These are phyloP conservation scores for Syngnathus scovelli DNA, from an alignment of 2,113 vertebrate species.

Conservation along the genomic window DNA sequence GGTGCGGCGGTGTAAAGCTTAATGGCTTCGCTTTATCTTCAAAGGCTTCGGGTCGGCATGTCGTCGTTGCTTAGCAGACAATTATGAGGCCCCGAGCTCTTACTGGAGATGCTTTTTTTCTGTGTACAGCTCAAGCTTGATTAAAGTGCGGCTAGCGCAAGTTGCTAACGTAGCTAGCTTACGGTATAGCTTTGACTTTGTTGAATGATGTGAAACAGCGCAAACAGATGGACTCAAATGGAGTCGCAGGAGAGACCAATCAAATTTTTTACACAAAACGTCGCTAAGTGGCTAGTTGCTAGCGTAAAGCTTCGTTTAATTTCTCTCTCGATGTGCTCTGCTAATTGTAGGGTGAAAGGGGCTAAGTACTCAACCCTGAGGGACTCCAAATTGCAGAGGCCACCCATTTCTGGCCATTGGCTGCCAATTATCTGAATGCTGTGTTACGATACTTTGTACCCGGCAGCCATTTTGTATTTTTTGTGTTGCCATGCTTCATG, in stretches of 20 bases:
- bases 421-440: background rate
- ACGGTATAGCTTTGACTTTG: background rate
- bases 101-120: background rate
- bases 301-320: too few relatives aligned
- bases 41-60: slow-evolving; percentile 59
- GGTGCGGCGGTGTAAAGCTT: slow-evolving; percentile 56
- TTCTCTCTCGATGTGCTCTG: background rate
- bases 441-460: slow-evolving; percentile 39
- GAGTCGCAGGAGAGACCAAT: too few relatives aligned
- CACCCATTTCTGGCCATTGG: background rate
- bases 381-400: background rate
- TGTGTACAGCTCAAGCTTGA: background rate
- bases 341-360: background rate
- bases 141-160: background rate
- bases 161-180: background rate
- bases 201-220: background rate
- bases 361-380: background rate
- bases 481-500: slow-evolving; percentile 46
- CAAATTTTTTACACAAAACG: too few relatives aligned
- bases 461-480: slow-evolving; percentile 26
- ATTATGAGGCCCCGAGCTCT: slow-evolving; percentile 37
- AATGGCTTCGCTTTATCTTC: slow-evolving; percentile 70
- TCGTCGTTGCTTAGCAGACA: slow-evolving; percentile 64
- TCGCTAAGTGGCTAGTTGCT: too few relatives aligned
- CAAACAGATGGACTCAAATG: background rate